Percentiles rank a stretch among this genome's conserved stretches.
Conservation (phyloP, 2,797 vertebrate genomes). For the Nyctalus aviator region DNA sequence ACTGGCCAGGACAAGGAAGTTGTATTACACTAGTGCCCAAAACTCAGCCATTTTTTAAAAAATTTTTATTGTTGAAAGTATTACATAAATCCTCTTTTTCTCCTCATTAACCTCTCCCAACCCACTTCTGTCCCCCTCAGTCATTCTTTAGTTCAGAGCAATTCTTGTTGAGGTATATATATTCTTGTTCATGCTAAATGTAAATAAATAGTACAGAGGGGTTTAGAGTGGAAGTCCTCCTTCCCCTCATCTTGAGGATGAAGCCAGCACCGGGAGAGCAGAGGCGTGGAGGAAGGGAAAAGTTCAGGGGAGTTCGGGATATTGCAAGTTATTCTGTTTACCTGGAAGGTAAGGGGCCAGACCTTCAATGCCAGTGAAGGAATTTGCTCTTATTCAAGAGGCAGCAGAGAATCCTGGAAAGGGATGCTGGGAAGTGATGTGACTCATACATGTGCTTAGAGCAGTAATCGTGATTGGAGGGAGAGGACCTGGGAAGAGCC, state of each 20-base stretch:
- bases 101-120: too few species aligned
- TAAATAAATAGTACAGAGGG: background rate
- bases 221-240: background rate
- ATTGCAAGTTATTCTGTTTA: background rate
- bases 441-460: background rate
- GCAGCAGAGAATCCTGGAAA: background rate
- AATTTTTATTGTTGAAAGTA: too few species aligned
- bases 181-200: background rate
- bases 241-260: background rate
- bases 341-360: background rate
- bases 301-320: background rate
- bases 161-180: too few species aligned
- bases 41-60: background rate
- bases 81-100: too few species aligned
- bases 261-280: background rate
- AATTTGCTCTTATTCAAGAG: background rate
- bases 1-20: background rate
- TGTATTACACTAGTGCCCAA: background rate
- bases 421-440: background rate
- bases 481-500: background rate
- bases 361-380: background rate
- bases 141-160: slow-evolving; percentile 34
- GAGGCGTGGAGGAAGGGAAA: background rate
- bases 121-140: background rate
- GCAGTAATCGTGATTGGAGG: background rate